phyloP scores from a whole-genome alignment of 2,888 invertebrate genomes.

The Petrolisthes manimaculis region DNA sequence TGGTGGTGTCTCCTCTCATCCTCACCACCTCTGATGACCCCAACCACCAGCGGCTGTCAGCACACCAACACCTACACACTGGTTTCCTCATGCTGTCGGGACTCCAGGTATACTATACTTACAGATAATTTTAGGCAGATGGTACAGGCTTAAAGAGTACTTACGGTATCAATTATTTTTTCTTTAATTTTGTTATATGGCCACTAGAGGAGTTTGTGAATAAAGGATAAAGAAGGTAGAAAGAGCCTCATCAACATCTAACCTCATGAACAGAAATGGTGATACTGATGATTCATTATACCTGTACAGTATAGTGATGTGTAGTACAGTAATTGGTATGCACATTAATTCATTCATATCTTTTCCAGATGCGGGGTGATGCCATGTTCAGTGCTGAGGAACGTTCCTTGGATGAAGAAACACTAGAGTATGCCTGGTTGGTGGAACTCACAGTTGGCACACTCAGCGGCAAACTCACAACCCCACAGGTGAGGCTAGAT shows the following conservation, averaged over 20 bases:
- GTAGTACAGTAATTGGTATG: no score
- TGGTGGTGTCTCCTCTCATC: constrained; percentile 74
- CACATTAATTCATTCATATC: no score
- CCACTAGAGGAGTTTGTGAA: no score
- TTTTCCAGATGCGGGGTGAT: constrained; percentile 84
- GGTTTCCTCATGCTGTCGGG: constrained; percentile 64
- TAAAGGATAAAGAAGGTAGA: no score
- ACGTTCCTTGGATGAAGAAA: constrained; percentile 90
- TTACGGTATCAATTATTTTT: no score
- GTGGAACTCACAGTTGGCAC: constrained; percentile 95
- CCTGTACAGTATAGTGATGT: no score
- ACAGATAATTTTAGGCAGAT: background rate
- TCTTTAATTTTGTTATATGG: no score
- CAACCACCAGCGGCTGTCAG: constrained; percentile 23
- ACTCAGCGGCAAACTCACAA: constrained; percentile 88
- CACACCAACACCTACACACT: constrained; percentile 56
- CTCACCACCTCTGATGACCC: constrained; percentile 68
- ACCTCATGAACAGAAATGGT: no score
- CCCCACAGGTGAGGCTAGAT: constrained; percentile 77
- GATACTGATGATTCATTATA: no score
- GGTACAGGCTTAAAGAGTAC: background rate
- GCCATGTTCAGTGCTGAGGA: constrained; percentile 96
- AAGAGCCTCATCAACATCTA: no score
- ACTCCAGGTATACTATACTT: constrained; percentile 53
- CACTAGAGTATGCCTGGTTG: constrained; percentile 97